phyloP scores from a whole-genome alignment of 2,888 invertebrate species.

The Epiblema foenella region DNA sequence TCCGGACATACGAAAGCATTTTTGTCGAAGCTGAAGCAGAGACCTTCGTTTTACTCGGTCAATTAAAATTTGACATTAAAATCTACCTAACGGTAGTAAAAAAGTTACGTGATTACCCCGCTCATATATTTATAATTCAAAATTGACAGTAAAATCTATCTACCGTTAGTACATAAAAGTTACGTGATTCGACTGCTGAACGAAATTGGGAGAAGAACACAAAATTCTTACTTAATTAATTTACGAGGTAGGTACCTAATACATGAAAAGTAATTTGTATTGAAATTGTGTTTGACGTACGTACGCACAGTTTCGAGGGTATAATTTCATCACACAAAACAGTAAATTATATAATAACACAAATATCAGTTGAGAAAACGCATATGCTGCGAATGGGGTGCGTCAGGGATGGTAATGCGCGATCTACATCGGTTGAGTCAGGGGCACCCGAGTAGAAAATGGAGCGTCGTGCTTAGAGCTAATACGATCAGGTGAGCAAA shows the following conservation, averaged over 20 bases:
- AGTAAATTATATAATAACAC: slow-evolving; percentile 55
- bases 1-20: too few relatives aligned
- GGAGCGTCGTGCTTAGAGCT: slow-evolving; percentile 78
- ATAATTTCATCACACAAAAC: slow-evolving; percentile 2
- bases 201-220: not conserved
- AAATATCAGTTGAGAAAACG: slow-evolving; percentile 60
- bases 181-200: too few relatives aligned
- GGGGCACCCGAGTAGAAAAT: slow-evolving; percentile 77
- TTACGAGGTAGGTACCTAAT: not conserved
- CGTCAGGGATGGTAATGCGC: slow-evolving; percentile 69
- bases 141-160: too few relatives aligned
- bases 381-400: slow-evolving; percentile 72
- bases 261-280: not conserved
- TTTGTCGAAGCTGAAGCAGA: too few relatives aligned
- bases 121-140: too few relatives aligned
- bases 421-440: slow-evolving; percentile 77
- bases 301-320: not conserved
- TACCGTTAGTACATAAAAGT: too few relatives aligned
- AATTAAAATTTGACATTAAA: too few relatives aligned
- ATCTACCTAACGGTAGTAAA: too few relatives aligned
- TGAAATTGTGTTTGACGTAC: not conserved
- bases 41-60: too few relatives aligned
- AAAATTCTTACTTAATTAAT: not conserved
- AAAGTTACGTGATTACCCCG: too few relatives aligned
- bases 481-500: slow-evolving; percentile 83